These are phyloP conservation scores for Rhynchotus rufescens DNA, from an alignment of 2,797 vertebrate genomes.

Conservation along the genomic window DNA sequence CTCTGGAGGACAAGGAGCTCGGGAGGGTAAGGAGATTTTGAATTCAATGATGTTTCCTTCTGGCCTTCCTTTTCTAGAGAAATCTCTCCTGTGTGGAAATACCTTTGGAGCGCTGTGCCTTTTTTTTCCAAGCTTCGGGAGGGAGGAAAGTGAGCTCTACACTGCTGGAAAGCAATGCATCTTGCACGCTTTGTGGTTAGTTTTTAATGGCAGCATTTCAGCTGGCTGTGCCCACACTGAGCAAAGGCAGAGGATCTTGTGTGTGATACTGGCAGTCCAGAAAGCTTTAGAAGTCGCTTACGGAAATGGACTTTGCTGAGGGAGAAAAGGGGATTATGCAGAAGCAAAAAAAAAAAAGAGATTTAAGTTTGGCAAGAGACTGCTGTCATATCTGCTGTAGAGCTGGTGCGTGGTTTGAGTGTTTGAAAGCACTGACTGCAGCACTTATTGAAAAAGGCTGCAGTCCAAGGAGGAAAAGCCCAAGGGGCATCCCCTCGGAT, in stretches of 20 bases:
- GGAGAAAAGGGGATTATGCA: conserved; percentile 63
- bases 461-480: neutral
- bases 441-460: neutral
- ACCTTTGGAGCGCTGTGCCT: conserved; percentile 47
- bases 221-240: conserved; percentile 47
- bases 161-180: conserved; percentile 30
- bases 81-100: conserved; percentile 53
- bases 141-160: conserved; percentile 13
- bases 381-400: conserved; percentile 44
- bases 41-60: conserved; percentile 21
- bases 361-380: conserved; percentile 44
- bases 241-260: conserved; percentile 38
- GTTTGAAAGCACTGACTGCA: conserved; percentile 6
- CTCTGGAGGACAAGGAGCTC: conserved; percentile 97
- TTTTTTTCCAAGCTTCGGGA: conserved; percentile 55
- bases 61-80: conserved; percentile 41
- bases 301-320: conserved; percentile 60
- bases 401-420: neutral
- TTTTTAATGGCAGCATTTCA: conserved; percentile 45
- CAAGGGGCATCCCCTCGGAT: neutral
- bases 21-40: conserved; percentile 70
- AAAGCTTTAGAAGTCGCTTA: conserved; percentile 49
- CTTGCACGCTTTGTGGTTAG: conserved; percentile 39
- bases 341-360: conserved; percentile 24
- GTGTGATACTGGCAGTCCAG: conserved; percentile 20